Evolutionary conservation across 2,113 vertebrate genomes (phyloP).

Genomic region (Perca flavescens): DNA sequence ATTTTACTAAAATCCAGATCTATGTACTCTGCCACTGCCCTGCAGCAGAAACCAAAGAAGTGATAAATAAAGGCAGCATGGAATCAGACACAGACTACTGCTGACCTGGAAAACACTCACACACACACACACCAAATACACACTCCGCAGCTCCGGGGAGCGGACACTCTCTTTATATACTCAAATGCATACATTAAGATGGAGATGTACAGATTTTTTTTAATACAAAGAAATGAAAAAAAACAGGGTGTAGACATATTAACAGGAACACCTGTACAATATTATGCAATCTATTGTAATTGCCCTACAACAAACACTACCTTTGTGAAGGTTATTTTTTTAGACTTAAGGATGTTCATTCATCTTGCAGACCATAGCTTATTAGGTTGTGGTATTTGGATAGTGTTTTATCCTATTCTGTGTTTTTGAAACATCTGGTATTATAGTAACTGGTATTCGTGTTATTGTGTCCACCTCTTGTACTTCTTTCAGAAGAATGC

Average conservation of each 20-base stretch:
- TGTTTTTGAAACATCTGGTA: constrained; percentile 4
- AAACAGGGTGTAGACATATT: constrained; percentile 33
- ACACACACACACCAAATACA: constrained; percentile 38
- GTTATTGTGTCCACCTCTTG: constrained; percentile 43
- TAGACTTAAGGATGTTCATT: neutral
- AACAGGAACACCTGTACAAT: constrained; percentile 46
- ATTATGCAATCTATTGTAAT: constrained; percentile 28
- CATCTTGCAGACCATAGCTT: neutral
- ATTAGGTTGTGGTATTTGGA: constrained; percentile 8
- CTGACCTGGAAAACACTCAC: constrained; percentile 59
- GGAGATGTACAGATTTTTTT: constrained; percentile 51
- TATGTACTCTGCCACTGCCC: neutral
- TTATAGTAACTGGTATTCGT: constrained; percentile 3
- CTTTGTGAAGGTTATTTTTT: constrained; percentile 4
- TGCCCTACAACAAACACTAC: neutral
- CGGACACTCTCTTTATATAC: constrained; percentile 61
- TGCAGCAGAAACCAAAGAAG: constrained; percentile 38
- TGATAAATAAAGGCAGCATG: constrained; percentile 52
- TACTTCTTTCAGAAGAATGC: constrained; percentile 13
- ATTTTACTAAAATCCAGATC: neutral
- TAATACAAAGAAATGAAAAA: constrained; percentile 55
- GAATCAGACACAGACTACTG: constrained; percentile 44
- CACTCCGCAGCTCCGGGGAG: constrained; percentile 34
- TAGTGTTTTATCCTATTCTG: constrained; percentile 10
- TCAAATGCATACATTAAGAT: constrained; percentile 68